Evolutionary conservation across 2,113 vertebrate genomes (phyloP), one percentile per base, ranked within the genome.

Genomic region (Toxotes jaculatrix): DNA sequence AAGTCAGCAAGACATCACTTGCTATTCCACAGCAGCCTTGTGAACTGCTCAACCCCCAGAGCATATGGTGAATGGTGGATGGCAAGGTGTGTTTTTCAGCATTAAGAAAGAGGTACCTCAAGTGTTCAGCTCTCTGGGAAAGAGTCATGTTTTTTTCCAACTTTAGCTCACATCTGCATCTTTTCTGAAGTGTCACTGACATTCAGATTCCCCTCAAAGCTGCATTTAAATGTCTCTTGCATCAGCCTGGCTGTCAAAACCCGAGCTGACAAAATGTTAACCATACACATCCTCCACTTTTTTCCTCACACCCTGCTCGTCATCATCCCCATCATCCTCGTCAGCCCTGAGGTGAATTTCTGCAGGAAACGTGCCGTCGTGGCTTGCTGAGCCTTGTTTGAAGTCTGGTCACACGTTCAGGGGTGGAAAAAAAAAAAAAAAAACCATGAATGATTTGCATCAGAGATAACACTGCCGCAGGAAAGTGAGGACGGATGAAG

Each of bases 371-470:
- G 38, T 60, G 68, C 56, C 2, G 16, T 17, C 12, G 1, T 7
- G 61, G 75, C 74, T 3, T 3, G 42, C 67, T 1, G 47, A 57
- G 32, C 57, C 84, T 78, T 40, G 16, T 86, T 84, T 75, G 65
- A 83, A 69, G 81, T 74, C 85, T 38, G 61, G 67, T 89, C 76
- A 67, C 85, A 70, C n/a, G 4, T 49, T 65, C 3, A 43, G 55
- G 3, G 27, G 4, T 14, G 40, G 11, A 10, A 43, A n/a, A 40
- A 8, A 12, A 62, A 21, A 7, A 56, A 14, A 66, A 72, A 34
- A 31, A 82, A 78, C 69, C 56, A 32, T 66, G 77, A 81, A 78
- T 49, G 68, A 80, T 81, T 83, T 85, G 81, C 85, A 89, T 89
- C 74, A 81, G 49, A 66, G 87, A 75, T 34, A 83, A 77, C 36